A percentile compares a stretch with the other conserved stretches of the same genome.
phyloP scores from a whole-genome alignment of 2,113 vertebrate species.

The Scartelaos histophorus region DNA sequence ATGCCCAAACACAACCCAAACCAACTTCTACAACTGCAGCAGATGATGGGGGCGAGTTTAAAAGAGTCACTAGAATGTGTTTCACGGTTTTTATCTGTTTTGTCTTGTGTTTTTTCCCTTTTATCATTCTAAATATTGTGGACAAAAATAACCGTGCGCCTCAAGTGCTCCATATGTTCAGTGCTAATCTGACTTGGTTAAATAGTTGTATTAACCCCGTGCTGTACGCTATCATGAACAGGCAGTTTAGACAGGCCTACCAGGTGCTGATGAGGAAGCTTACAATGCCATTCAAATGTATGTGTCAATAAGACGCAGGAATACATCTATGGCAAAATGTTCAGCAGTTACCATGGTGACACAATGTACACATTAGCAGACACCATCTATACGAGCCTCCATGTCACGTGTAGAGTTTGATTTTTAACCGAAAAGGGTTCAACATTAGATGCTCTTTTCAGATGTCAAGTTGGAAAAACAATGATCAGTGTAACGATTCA shows the following conservation, averaged over 20 bases:
- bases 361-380: too few species aligned
- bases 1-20: slow-evolving; percentile 5
- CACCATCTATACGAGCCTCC: too few species aligned
- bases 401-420: too few species aligned
- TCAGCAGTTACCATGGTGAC: too few species aligned
- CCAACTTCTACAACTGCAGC: slow-evolving; percentile 51
- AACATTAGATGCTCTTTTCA: too few species aligned
- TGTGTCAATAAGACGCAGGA: slow-evolving; percentile 21
- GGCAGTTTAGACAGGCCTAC: slow-evolving; percentile 85
- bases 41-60: slow-evolving; percentile 75
- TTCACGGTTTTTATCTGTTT: slow-evolving; percentile 86
- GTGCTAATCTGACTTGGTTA: slow-evolving; percentile 87
- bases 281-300: slow-evolving; percentile 46
- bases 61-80: slow-evolving; percentile 85
- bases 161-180: slow-evolving; percentile 81
- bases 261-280: slow-evolving; percentile 64
- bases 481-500: too few species aligned
- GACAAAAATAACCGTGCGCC: slow-evolving; percentile 78
- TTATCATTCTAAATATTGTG: slow-evolving; percentile 82
- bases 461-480: too few species aligned
- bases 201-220: slow-evolving; percentile 88
- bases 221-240: slow-evolving; percentile 87
- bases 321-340: too few species aligned
- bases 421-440: too few species aligned
- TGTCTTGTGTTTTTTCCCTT: slow-evolving; percentile 80